Base-by-base conservation (phyloP, 2,888 invertebrate species). In the Ephialtes manifestator region DNA sequence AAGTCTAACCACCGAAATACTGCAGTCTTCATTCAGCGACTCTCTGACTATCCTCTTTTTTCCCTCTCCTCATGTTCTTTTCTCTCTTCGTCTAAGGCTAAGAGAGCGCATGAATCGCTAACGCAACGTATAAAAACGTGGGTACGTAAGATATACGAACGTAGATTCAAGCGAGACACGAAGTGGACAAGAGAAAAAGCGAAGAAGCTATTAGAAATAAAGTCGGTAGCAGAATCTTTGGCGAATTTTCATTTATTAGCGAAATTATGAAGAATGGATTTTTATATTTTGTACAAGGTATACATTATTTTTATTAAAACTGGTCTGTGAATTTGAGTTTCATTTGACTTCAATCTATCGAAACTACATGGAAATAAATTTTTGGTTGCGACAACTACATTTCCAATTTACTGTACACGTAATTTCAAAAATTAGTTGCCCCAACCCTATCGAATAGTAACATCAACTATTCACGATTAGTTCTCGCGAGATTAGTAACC, bases 1-100 rank as follows among this genome's bases (percentile, higher is more conserved):
- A 90, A 92, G 92, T 91, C 90, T 92, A 92, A 93, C 93, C 93
- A 91, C 94, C 91, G 91, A 92, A 92, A 92, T 92, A 93, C 85
- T 82, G 82, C 84, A 84, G 84, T 78, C 84, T 91, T 78, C 86
- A 85, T 39, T 65, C 39, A 65, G 18, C 63, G 39, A 65, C 58
- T 28, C 58, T 28, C 31, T 51, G 4, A n/a, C 48, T 51, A 15
- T 51, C 58, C 86, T 86, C 84, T 86, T 87, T 81, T 53, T 72
- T 79, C 67, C 81, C 55, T 39, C 68, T 43, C 72, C 31, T 53
- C 55, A 24, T 15, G 51, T 77, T 70, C 77, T n/a, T n/a, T 51
- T 24, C 18, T 74, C 28, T 72, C 65, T 67, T 65, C 39, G 63
- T 76, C 20, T 58, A 24, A 60, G 63, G 55, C 55, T n/a, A n/a